Conservation (phyloP, 2,113 vertebrate species). For the Scartelaos histophorus region DNA sequence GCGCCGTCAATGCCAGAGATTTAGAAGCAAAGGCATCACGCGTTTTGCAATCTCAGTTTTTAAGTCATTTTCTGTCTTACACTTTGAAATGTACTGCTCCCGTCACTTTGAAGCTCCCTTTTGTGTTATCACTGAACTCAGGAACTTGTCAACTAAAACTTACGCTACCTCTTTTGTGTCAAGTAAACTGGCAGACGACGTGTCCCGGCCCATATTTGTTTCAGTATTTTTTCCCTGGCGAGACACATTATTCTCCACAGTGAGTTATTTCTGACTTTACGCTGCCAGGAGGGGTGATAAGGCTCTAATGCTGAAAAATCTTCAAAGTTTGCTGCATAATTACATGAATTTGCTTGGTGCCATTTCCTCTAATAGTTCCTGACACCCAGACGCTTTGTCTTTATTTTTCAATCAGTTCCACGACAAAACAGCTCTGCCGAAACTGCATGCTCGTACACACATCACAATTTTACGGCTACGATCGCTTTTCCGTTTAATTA, state of each 20-base stretch:
- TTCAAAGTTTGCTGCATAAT: slow-evolving; percentile 60
- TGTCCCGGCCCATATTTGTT: slow-evolving; percentile 63
- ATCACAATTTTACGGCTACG: slow-evolving; percentile 40
- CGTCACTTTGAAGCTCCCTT: slow-evolving; percentile 55
- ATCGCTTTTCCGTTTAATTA: slow-evolving; percentile 45
- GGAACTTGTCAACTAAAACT: slow-evolving; percentile 69
- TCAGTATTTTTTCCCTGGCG: slow-evolving; percentile 45
- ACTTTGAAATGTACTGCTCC: slow-evolving; percentile 45
- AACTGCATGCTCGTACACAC: slow-evolving; percentile 13
- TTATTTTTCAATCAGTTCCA: slow-evolving; percentile 50
- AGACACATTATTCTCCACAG: slow-evolving; percentile 54
- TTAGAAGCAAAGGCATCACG: slow-evolving; percentile 44
- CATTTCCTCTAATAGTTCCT: slow-evolving; percentile 55
- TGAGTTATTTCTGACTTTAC: slow-evolving; percentile 68
- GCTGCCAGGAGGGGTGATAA: slow-evolving; percentile 57
- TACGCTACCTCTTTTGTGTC: slow-evolving; percentile 66
- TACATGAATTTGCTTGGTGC: slow-evolving; percentile 60
- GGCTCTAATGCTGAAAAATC: slow-evolving; percentile 51
- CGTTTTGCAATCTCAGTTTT: slow-evolving; percentile 61
- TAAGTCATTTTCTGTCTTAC: slow-evolving; percentile 56
- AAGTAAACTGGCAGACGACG: slow-evolving; percentile 53
- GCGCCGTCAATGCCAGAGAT: slow-evolving; percentile 42
- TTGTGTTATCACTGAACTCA: slow-evolving; percentile 57
- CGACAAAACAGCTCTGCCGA: slow-evolving; percentile 51
- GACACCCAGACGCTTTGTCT: slow-evolving; percentile 63